Evolutionary conservation across 2,797 vertebrate species (phyloP).

Genomic region (Spea hammondii): DNA sequence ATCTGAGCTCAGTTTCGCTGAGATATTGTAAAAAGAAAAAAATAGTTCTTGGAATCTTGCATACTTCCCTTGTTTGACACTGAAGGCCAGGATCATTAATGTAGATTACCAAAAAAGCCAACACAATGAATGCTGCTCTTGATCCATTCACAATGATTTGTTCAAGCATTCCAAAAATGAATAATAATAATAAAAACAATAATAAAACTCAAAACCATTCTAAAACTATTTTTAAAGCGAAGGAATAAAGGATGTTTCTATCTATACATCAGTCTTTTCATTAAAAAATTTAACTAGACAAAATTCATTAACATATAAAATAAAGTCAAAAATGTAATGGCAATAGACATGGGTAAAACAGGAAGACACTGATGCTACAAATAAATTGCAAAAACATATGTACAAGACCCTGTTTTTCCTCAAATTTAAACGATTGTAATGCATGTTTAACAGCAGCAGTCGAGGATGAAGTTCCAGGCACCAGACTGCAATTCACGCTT

Average conservation of each 20-base stretch:
- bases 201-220: slow-evolving; percentile 61
- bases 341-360: slow-evolving; percentile 83
- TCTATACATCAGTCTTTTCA: slow-evolving; percentile 78
- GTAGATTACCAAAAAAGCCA: slow-evolving; percentile 70
- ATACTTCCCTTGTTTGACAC: slow-evolving; percentile 58
- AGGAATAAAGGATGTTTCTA: slow-evolving; percentile 75
- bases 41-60: slow-evolving; percentile 61
- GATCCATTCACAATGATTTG: slow-evolving; percentile 74
- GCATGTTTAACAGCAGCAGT: slow-evolving; percentile 77
- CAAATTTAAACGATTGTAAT: slow-evolving; percentile 75
- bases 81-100: slow-evolving; percentile 65
- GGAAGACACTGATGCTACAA: slow-evolving; percentile 98
- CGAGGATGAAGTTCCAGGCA: slow-evolving; percentile 79
- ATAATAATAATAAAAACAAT: slow-evolving; percentile 61
- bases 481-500: slow-evolving; percentile 72
- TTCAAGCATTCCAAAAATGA: slow-evolving; percentile 83
- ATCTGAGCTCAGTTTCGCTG: slow-evolving; percentile 61
- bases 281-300: slow-evolving; percentile 83
- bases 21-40: slow-evolving; percentile 64
- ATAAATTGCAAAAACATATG: slow-evolving; percentile 91
- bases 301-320: slow-evolving; percentile 84
- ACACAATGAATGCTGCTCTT: slow-evolving; percentile 78
- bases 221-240: slow-evolving; percentile 85
- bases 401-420: slow-evolving; percentile 99
- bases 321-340: slow-evolving; percentile 83